Conservation (phyloP, 2,113 vertebrate genomes). For the Phyllopteryx taeniolatus region DNA sequence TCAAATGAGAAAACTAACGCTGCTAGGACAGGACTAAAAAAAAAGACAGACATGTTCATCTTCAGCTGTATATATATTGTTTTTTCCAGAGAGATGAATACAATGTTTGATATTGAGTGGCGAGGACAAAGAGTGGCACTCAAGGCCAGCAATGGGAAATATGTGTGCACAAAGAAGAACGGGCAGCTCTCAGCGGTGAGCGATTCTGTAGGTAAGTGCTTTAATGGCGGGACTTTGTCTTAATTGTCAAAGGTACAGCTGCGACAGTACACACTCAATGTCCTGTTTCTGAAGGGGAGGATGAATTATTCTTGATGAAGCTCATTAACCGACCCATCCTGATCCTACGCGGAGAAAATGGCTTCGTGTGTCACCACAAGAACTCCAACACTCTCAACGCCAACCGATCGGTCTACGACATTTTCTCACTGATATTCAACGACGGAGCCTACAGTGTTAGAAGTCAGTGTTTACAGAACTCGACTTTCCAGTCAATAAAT, state of each 20-base stretch:
- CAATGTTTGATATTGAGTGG: conserved; percentile 96
- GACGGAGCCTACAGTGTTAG: conserved; percentile 91
- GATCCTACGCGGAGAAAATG: conserved; percentile 87
- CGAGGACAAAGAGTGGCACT: conserved; percentile 84
- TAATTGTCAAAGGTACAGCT: background rate
- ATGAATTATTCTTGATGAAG: conserved; percentile 88
- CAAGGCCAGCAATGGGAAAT: conserved; percentile 90
- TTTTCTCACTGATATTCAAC: conserved; percentile 86
- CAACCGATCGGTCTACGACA: conserved; percentile 90
- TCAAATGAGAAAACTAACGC: background rate
- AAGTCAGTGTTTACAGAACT: conserved; percentile 71
- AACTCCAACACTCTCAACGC: conserved; percentile 87
- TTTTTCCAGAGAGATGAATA: conserved; percentile 77
- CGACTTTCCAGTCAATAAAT: background rate
- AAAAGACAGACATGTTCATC: background rate
- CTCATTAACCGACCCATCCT: conserved; percentile 94
- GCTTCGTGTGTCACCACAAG: conserved; percentile 91
- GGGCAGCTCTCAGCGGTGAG: conserved; percentile 92
- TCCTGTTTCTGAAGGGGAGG: conserved; percentile 74
- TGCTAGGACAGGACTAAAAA: background rate
- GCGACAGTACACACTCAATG: background rate
- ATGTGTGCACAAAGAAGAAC: conserved; percentile 92
- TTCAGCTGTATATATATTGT: background rate
- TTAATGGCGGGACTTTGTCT: background rate
- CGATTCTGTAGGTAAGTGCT: conserved; percentile 82